Conservation (phyloP, 2,888 invertebrate genomes). For the Melipona beecheii region DNA sequence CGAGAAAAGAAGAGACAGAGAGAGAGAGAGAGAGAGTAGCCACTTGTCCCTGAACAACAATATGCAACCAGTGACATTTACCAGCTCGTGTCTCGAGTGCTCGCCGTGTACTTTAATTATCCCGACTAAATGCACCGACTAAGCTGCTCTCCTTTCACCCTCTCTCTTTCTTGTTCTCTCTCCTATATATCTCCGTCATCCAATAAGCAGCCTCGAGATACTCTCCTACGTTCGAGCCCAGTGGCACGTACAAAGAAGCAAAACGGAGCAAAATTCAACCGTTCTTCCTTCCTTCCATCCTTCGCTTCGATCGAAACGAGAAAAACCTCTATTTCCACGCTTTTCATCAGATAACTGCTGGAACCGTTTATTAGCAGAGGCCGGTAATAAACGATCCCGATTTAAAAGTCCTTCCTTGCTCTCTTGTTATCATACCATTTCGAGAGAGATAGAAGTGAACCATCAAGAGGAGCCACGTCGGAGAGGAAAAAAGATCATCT, state of each 20-base stretch:
- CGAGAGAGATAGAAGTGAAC: neutral
- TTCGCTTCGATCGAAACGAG: conserved; percentile 16
- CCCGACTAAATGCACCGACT: conserved; percentile 52
- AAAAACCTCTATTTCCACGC: conserved; percentile 36
- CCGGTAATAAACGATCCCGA: conserved; percentile 59
- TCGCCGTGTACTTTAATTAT: conserved; percentile 58
- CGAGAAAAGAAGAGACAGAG: neutral
- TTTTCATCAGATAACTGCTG: conserved; percentile 55
- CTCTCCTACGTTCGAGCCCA: conserved; percentile 2
- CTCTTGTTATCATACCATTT: neutral
- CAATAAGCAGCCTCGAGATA: conserved; percentile 35
- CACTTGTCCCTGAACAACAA: conserved; percentile 58
- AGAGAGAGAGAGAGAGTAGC: neutral
- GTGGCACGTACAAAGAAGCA: conserved; percentile 22
- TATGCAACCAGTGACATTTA: conserved; percentile 59
- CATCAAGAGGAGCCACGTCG: no score
- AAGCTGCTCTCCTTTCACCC: conserved; percentile 28
- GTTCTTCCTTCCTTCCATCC: neutral
- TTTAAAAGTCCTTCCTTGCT: conserved; percentile 50
- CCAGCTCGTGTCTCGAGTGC: conserved; percentile 58
- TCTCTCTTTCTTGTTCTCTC: neutral
- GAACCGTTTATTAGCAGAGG: conserved; percentile 43
- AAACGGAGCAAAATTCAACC: conserved; percentile 37
- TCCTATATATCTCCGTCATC: conserved; percentile 5
- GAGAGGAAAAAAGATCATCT: neutral